Evolutionary conservation across 1,140 invertebrate species (phyloP), one percentile per base, ranked within the genome.

Genomic region (Orchesella cincta): DNA sequence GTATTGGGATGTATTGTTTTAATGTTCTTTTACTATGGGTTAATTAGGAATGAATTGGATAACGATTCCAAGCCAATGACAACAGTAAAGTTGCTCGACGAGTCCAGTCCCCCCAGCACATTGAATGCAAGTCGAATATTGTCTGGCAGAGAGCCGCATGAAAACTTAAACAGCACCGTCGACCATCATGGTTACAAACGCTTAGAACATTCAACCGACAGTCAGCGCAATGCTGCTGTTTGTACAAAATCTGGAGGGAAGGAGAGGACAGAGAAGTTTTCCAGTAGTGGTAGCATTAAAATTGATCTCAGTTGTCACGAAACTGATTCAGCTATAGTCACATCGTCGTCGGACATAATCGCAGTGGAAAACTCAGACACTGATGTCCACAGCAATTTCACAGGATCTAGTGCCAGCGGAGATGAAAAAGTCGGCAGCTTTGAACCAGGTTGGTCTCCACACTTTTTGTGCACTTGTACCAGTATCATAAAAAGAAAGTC

Each of bases 291-390:
- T 51, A 73, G 74, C 14, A 83, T 82, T 76, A 84, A 83, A 76
- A 84, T 82, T 82, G 81, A 82, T 80, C 79, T 82, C 79, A 82
- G 73, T 78, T 82, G 81, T 76, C 81, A 82, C 52, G 81, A 82
- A 76, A 82, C 81, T 33, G 81, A 82, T 67, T 82, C 81, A 16
- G 78, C 79, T 28, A 62, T 80, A 72, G 81, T 82, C 39, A 82
- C 81, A 5, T 82, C 81, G 1, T 82, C 81, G n/a, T 80, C 79
- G 62, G 81, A 82, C 74, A 77, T 82, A 28, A 80, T 82, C 8
- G 46, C 29, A 2, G 36, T 52, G 39, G 46, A 74, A 26, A 76
- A 34, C 23, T 54, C 57, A 14, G 81, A 81, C 52, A 73, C 70
- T 12, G 75, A 77, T 77, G 36, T 34, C 29, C 57, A 36, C 71